A percentile compares a stretch with the other conserved stretches of the same genome.
Conservation (phyloP, 2,113 vertebrate genomes). For the Nematolebias whitei region DNA sequence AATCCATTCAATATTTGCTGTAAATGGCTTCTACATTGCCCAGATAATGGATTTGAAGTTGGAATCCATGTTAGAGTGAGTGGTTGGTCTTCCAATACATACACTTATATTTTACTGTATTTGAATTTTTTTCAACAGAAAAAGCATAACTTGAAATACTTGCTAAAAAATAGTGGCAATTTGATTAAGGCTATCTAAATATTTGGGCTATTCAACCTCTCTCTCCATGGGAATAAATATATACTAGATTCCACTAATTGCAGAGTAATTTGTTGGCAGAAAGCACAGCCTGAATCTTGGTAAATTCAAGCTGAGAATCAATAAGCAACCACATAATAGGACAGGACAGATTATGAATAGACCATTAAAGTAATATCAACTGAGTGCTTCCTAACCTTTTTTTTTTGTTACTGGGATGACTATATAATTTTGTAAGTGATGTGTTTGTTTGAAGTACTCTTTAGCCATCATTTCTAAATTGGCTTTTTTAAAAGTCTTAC, state of each 20-base stretch:
- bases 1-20: conserved; percentile 66
- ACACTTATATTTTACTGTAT: background rate
- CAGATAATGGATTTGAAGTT: conserved; percentile 64
- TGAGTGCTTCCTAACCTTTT: conserved; percentile 30
- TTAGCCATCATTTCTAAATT: background rate
- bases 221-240: background rate
- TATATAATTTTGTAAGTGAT: conserved; percentile 7
- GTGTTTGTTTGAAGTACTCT: background rate
- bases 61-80: conserved; percentile 28
- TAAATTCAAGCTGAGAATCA: conserved; percentile 53
- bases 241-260: conserved; percentile 23
- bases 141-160: too few species aligned
- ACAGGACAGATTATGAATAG: conserved; percentile 48
- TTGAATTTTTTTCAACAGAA: conserved; percentile 3
- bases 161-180: background rate
- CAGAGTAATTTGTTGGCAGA: conserved; percentile 33
- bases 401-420: background rate
- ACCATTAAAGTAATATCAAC: conserved; percentile 44
- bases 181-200: background rate
- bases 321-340: conserved; percentile 51
- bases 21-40: conserved; percentile 65
- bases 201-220: background rate
- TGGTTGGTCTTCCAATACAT: conserved; percentile 34
- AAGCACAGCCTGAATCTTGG: conserved; percentile 25
- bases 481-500: background rate